Conservation (phyloP, 2,113 vertebrate species). For the Camelus bactrianus region DNA sequence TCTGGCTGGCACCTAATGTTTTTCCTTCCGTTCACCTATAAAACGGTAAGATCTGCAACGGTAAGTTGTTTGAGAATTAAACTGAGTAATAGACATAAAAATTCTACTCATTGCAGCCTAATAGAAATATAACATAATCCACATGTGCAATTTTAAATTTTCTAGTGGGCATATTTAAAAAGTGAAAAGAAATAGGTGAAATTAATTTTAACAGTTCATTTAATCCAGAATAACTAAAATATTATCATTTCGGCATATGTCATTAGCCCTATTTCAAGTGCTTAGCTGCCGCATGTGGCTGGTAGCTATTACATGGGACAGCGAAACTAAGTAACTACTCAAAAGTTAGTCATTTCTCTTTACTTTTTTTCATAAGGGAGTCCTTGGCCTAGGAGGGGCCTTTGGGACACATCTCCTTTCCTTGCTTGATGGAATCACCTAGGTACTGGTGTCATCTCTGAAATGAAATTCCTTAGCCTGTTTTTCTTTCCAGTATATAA, state of each 20-base stretch:
- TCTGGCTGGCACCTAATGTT: neutral
- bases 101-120: neutral
- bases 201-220: neutral
- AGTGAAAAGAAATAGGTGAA: neutral
- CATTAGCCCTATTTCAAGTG: neutral
- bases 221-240: slow-evolving; percentile 2
- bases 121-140: neutral
- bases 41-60: neutral
- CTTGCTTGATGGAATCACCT: slow-evolving; percentile 30
- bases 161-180: neutral
- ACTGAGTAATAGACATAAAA: neutral
- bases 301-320: neutral
- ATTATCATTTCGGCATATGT: neutral
- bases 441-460: neutral
- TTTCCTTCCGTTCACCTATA: neutral
- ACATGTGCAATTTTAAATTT: neutral
- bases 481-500: slow-evolving; percentile 14
- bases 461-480: slow-evolving; percentile 26
- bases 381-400: neutral
- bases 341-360: slow-evolving; percentile 35
- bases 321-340: neutral
- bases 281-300: neutral
- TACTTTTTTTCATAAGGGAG: slow-evolving; percentile 8
- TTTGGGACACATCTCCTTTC: neutral
- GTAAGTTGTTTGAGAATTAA: slow-evolving; percentile 42